These are phyloP conservation scores for Pammene aurita DNA, from an alignment of 2,888 invertebrate species.

Conservation along the genomic window DNA sequence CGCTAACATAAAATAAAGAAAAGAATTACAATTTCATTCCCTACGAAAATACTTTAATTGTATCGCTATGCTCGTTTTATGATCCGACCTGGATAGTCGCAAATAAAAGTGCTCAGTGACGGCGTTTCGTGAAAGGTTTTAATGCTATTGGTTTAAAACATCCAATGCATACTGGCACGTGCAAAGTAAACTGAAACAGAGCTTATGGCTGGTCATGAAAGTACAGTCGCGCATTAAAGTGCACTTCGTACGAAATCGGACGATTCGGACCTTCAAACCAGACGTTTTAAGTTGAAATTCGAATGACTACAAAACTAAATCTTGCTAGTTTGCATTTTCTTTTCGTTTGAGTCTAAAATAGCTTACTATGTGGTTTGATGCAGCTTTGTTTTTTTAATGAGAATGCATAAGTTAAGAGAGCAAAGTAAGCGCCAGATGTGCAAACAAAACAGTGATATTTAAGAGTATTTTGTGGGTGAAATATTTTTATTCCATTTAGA, in stretches of 20 bases:
- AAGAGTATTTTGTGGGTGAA: conserved; percentile 4
- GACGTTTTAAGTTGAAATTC: neutral
- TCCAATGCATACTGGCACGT: conserved; percentile 48
- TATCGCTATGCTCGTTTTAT: conserved; percentile 1
- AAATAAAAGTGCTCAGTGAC: conserved; percentile 35
- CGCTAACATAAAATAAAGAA: neutral
- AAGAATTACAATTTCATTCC: neutral
- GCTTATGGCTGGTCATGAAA: conserved; percentile 36
- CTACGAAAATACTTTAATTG: neutral
- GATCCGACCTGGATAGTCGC: conserved; percentile 17
- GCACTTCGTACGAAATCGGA: conserved; percentile 32
- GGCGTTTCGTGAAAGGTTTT: conserved; percentile 30
- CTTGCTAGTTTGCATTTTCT: neutral
- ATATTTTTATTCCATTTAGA: neutral
- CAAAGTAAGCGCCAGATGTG: conserved; percentile 28
- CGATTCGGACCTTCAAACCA: conserved; percentile 4
- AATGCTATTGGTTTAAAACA: conserved; percentile 47
- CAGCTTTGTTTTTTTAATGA: conserved; percentile 1
- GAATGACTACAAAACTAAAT: conserved; percentile 4
- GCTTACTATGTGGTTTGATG: neutral
- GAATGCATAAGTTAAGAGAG: conserved; percentile 16
- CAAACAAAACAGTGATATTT: conserved; percentile 15
- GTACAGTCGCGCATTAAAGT: conserved; percentile 35
- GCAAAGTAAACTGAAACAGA: conserved; percentile 40
- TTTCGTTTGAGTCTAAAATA: conserved; percentile 8